phyloP scores from a whole-genome alignment of 2,888 invertebrate genomes.

The Chelonus formosanus region DNA sequence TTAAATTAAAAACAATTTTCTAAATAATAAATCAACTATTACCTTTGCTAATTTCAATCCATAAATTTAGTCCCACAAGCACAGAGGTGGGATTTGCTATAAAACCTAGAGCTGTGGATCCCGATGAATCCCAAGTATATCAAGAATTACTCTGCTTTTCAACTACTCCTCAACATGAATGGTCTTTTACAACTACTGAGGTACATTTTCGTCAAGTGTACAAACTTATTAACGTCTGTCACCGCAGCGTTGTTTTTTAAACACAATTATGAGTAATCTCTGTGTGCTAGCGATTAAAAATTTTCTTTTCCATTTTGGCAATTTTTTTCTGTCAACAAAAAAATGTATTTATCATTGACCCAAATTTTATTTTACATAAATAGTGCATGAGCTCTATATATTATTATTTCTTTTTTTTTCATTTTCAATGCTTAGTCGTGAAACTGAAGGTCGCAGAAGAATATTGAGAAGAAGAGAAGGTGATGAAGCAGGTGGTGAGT shows the following conservation, averaged over 20 bases:
- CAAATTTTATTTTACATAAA: slow-evolving; percentile 56
- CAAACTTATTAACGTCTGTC: slow-evolving; percentile 32
- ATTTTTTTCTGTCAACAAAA: too few species aligned
- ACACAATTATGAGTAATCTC: slow-evolving; percentile 17
- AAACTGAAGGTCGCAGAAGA: slow-evolving; percentile 60
- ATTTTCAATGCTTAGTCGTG: slow-evolving; percentile 58
- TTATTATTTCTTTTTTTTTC: slow-evolving; percentile 8
- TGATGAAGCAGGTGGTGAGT: slow-evolving; percentile 54
- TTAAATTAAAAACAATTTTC: too few species aligned
- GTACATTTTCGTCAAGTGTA: slow-evolving; percentile 52
- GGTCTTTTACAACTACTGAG: slow-evolving; percentile 60
- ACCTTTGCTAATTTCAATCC: slow-evolving; percentile 36
- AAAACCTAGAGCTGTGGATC: slow-evolving; percentile 62
- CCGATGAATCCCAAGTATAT: slow-evolving; percentile 63
- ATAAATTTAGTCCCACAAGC: slow-evolving; percentile 60
- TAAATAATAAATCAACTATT: too few species aligned
- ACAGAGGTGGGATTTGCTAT: slow-evolving; percentile 63
- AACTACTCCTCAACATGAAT: slow-evolving; percentile 61
- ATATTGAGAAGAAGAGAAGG: slow-evolving; percentile 59
- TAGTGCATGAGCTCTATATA: slow-evolving; percentile 36
- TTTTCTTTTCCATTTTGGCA: too few species aligned
- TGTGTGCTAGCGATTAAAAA: not conserved
- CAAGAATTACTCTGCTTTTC: slow-evolving; percentile 65
- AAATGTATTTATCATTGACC: slow-evolving; percentile 23
- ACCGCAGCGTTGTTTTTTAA: slow-evolving; percentile 28